A percentile compares a stretch with the other conserved stretches of the same genome.
Conservation (phyloP, 2,797 vertebrate genomes). For the Xenops minutus region DNA sequence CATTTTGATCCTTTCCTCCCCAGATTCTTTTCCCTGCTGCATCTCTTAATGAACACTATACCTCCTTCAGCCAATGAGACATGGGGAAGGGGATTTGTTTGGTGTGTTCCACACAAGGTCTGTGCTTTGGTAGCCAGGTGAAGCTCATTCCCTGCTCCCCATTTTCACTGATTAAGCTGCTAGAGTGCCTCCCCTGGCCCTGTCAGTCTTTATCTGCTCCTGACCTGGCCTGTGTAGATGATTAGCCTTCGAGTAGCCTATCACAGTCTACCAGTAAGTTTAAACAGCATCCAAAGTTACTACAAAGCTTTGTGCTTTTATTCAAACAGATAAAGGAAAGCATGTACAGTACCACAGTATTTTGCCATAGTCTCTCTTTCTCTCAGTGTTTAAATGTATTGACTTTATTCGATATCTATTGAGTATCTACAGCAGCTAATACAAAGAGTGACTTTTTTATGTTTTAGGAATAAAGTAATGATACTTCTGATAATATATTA, state of each 20-base stretch:
- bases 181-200: background rate
- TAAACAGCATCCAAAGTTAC: background rate
- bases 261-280: background rate
- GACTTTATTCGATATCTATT: background rate
- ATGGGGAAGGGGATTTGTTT: background rate
- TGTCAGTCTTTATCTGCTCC: background rate
- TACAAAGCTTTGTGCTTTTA: background rate
- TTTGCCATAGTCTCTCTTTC: background rate
- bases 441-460: background rate
- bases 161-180: background rate
- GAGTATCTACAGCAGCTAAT: background rate
- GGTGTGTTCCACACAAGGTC: background rate
- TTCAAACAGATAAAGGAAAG: background rate
- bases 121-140: background rate
- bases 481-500: background rate
- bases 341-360: background rate
- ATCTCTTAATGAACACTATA: background rate
- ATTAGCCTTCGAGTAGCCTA: background rate
- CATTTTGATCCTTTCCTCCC: background rate
- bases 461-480: background rate
- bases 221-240: background rate
- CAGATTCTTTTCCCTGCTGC: background rate
- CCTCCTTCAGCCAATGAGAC: background rate
- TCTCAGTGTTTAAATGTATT: background rate
- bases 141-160: fast-evolving